These are phyloP conservation scores for Columba livia DNA, from an alignment of 2,113 vertebrate species.

Conservation along the genomic window DNA sequence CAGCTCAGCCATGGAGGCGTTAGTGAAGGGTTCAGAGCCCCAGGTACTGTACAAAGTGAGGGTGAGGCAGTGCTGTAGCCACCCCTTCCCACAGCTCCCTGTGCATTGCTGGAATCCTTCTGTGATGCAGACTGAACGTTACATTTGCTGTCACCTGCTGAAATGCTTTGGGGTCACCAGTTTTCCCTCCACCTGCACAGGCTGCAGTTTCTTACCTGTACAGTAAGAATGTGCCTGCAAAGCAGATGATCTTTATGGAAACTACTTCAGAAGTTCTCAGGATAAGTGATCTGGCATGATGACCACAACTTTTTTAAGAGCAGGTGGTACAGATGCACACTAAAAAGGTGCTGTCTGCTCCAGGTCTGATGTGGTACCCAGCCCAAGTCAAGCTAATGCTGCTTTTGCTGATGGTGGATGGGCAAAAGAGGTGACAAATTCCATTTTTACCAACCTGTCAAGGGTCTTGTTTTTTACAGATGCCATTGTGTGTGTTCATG, in stretches of 20 bases:
- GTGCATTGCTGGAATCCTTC: not conserved
- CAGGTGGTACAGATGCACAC: not conserved
- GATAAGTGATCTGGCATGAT: not conserved
- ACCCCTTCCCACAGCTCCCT: not conserved
- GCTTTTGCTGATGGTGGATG: not conserved
- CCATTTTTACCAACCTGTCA: not conserved
- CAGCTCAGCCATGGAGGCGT: not conserved
- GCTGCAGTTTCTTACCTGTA: not conserved
- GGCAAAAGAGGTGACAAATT: not conserved
- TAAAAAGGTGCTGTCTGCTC: not conserved
- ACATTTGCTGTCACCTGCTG: not conserved
- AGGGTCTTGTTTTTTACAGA: not conserved
- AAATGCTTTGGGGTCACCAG: not conserved
- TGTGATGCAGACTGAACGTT: not conserved
- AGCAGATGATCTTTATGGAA: not conserved
- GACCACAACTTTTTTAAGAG: not conserved
- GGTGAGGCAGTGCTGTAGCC: not conserved
- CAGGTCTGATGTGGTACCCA: not conserved
- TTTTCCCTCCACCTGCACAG: not conserved
- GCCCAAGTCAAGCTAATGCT: not conserved
- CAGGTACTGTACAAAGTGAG: rapidly evolving
- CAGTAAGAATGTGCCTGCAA: not conserved
- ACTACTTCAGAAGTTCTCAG: not conserved
- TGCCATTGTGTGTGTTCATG: rapidly evolving
- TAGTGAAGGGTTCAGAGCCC: not conserved